Evolutionary conservation across 2,888 invertebrate genomes (phyloP), one percentile per base, ranked within the genome.

Genomic region (Thecocarcelia acutangulata): DNA sequence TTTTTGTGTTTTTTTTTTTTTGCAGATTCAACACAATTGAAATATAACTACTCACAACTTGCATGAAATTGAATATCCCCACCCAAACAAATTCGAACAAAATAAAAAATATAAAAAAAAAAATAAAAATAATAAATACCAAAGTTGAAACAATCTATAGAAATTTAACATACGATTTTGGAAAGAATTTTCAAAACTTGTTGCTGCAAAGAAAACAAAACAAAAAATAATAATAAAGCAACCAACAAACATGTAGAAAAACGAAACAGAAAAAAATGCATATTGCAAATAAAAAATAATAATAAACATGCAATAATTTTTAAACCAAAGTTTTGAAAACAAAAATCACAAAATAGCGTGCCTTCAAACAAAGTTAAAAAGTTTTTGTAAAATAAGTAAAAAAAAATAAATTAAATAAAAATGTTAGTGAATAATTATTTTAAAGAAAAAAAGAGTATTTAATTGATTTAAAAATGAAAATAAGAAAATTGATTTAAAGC

Each of bases 101-200:
- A 68, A 11, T n/a, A n/a, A n/a, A n/a, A n/a, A n/a, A n/a, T n/a
- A n/a, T n/a, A 42, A 63, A 42, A 13, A 58, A 56, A 48, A 44
- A 48, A 63, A 42, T 52, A 63, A 52, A 42, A 72, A 44, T n/a
- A 73, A 24, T 13, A 81, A 82, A 79, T 79, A 68, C 75, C 70
- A 75, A 76, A 79, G 42, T 75, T 75, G 37, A 46, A 69, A 64
- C 72, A 64, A 59, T 70, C 70, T 48, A 70, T 46, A 28, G 58
- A 46, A 68, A 69, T 83, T 79, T 79, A 76, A 61, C 76, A 88
- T 88, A 86, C 80, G 85, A 85, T 86, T 88, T 88, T 87, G 86
- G 86, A 85, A 85, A 86, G 85, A 85, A 87, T 86, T 84, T 86
- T 83, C 70, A 85, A 85, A 86, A 85, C 85, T 85, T 81, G 85